Base-by-base conservation (phyloP, 2,888 invertebrate genomes). In the Drosophila austrosaltans region DNA sequence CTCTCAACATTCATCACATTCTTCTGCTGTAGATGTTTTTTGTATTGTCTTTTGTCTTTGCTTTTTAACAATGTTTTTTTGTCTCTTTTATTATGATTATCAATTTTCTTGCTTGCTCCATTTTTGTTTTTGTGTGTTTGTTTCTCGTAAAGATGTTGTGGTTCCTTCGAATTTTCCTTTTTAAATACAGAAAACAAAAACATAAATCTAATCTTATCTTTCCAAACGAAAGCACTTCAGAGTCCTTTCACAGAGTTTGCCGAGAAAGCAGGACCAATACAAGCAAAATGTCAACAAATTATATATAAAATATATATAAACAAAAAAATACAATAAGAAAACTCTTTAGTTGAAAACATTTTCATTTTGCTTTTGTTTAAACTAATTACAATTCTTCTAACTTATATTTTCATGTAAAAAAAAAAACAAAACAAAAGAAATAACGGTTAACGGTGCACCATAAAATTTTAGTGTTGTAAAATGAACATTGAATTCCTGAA, bases 191-290 rank as follows among this genome's bases (percentile, higher is more conserved):
- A 76, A 75, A 80, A 16, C 16, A 16, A 62, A 75, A 79, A 48
- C 48, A 48, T 48, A 68, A 63, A 66, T 65, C 63, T 77, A 70
- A 69, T 69, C 75, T 67, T 66, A 70, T 68, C 62, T 66, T 64
- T 68, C 56, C 20, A 8, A 70, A 73, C 48, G 22, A 69, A 63
- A 58, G 66, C 66, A 76, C 68, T 60, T 67, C 64, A 65, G 68
- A 72, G 69, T 78, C 75, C 70, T 65, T 65, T 61, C 56, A 64
- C 60, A 56, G 66, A 87, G 78, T 84, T 89, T 89, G 91, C 91
- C 91, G 91, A 91, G 91, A 91, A 91, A 91, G 91, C 91, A 91
- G 91, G 91, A 91, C 90, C 58, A 66, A 66, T 36, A 36, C 62
- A 63, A 70, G 63, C 69, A 66, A 61, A 61, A 65, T 73, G 74